Conservation (phyloP, 2,797 vertebrate genomes). For the Molothrus ater region DNA sequence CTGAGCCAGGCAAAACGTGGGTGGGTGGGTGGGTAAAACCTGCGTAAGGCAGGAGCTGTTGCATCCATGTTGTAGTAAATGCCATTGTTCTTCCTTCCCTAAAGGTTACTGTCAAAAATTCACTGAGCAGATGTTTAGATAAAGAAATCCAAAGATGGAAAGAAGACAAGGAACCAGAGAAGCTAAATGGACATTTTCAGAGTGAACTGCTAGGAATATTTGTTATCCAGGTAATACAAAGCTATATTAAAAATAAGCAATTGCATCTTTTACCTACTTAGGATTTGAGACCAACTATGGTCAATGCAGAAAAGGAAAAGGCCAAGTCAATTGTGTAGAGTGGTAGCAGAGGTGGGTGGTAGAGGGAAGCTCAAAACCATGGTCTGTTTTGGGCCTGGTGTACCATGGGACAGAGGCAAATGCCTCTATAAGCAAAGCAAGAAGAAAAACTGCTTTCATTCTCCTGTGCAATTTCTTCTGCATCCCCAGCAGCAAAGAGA, state of each 20-base stretch:
- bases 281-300: background rate
- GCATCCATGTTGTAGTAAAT: background rate
- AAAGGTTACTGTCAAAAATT: slow-evolving; percentile 76
- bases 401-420: background rate
- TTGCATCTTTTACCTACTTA: background rate
- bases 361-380: background rate
- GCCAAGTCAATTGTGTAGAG: background rate
- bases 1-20: background rate
- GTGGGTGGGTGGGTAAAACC: background rate
- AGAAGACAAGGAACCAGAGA: slow-evolving; percentile 73
- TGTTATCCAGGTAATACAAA: slow-evolving; percentile 82
- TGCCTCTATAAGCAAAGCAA: accelerated
- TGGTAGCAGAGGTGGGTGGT: background rate
- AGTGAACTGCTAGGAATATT: slow-evolving; percentile 85
- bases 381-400: background rate
- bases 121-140: slow-evolving; percentile 74
- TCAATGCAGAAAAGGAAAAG: background rate
- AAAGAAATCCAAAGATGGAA: slow-evolving; percentile 82
- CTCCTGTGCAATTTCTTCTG: background rate
- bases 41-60: background rate
- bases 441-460: background rate
- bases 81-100: background rate
- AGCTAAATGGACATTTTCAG: slow-evolving; percentile 78
- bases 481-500: background rate
- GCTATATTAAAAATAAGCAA: background rate